Base-by-base conservation (phyloP, 2,113 vertebrate genomes). In the Menidia beryllina region DNA sequence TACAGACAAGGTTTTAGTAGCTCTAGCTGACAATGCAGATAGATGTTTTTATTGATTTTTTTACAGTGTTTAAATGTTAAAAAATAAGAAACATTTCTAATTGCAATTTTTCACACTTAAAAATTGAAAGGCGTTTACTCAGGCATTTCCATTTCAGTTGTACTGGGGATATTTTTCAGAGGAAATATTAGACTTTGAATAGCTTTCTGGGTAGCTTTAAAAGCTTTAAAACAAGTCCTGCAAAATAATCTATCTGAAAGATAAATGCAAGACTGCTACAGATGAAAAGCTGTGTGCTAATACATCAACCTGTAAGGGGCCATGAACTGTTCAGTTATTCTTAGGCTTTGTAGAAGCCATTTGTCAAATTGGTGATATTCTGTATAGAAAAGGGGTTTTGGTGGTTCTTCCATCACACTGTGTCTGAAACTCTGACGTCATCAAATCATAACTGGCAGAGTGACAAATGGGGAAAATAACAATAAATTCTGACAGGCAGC, bases 401-500 rank as follows among this genome's bases (percentile, higher is more conserved):
- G 14, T 19, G 41, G 14, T 43, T 43, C 17, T 43, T 19, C 41
- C 15, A 43, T 43, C 39, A 41, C 39, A 41, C 24, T 30, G 63
- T 23, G 38, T 14, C 41, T 43, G 41, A 5, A 43, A n/a, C 38
- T 19, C 38, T 30, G 13, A 21, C 15, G 30, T 39, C 11, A 20
- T 43, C 26, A 50, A n/a, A n/a, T n/a, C n/a, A 14, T 13, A 36
- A 23, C n/a, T 20, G 26, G 41, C 39, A 25, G 61, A 57, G 14
- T 41, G 47, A 21, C 50, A 66, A 27, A 34, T 47, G 45, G 59
- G 56, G 47, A 71, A 57, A 23, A 34, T 17, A 45, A 43, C 47
- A 14, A 43, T 55, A 51, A 6, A 54, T 27, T 66, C 15, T 63
- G 59, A 58, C 69, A 72, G 72, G 38, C 2, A 10, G 14, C 13